Conservation (phyloP, 2,797 vertebrate species). For the Gephyroberyx darwinii region DNA sequence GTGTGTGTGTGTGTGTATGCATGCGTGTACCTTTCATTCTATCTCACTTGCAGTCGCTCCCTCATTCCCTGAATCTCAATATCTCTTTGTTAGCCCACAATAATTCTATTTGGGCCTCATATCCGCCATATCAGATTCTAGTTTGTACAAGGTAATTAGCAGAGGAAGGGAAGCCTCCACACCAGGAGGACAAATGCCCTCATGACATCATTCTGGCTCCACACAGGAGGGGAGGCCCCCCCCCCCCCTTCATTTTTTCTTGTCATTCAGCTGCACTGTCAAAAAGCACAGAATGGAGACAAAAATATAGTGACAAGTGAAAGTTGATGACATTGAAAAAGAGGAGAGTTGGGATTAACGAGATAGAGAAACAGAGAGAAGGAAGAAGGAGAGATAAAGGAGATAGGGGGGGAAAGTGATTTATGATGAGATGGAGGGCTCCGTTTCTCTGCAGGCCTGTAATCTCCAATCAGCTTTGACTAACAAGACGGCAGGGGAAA, state of each 20-base stretch:
- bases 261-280: slow-evolving; percentile 47
- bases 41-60: slow-evolving; percentile 73
- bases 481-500: slow-evolving; percentile 75
- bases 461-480: slow-evolving; percentile 83
- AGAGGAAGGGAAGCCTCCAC: slow-evolving; percentile 83
- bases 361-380: slow-evolving; percentile 68
- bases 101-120: slow-evolving; percentile 85
- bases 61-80: slow-evolving; percentile 79
- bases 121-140: slow-evolving; percentile 85
- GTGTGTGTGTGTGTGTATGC: slow-evolving; percentile 32
- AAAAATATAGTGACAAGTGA: slow-evolving; percentile 46
- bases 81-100: slow-evolving; percentile 81
- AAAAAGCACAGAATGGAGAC: slow-evolving; percentile 41
- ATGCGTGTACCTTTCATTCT: slow-evolving; percentile 58
- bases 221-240: slow-evolving; percentile 62
- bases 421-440: slow-evolving; percentile 71
- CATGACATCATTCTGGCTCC: slow-evolving; percentile 79
- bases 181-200: slow-evolving; percentile 80
- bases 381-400: slow-evolving; percentile 50
- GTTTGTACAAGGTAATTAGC: slow-evolving; percentile 87
- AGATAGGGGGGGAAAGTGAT: slow-evolving; percentile 62
- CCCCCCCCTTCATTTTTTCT: slow-evolving; percentile 55
- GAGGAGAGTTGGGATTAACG: slow-evolving; percentile 63
- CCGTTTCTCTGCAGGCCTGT: slow-evolving; percentile 69
- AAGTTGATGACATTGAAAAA: slow-evolving; percentile 74